A percentile compares a stretch with the other conserved stretches of the same genome.
These are phyloP conservation scores for Antheraea pernyi DNA, from an alignment of 1,140 invertebrate species.

Conservation along the genomic window DNA sequence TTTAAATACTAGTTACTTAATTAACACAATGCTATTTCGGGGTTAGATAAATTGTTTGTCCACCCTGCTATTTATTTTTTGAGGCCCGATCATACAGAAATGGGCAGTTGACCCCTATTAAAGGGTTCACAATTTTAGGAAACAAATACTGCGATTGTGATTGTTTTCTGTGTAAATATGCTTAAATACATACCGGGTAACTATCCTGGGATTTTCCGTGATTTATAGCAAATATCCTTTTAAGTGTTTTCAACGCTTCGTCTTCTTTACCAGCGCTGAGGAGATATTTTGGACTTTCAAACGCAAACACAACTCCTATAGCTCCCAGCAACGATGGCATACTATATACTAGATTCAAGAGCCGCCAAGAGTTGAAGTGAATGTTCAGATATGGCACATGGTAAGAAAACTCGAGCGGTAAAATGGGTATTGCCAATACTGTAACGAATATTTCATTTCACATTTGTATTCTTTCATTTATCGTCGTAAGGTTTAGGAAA, in stretches of 20 bases:
- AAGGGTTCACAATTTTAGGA: too few relatives aligned
- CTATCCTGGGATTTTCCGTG: conserved; percentile 61
- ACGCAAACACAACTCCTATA: conserved; percentile 79
- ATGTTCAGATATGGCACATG: conserved; percentile 56
- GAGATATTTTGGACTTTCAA: conserved; percentile 86
- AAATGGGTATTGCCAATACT: conserved; percentile 57
- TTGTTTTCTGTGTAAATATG: too few relatives aligned
- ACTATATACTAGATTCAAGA: conserved; percentile 82
- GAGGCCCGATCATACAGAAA: too few relatives aligned
- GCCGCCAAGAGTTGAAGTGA: conserved; percentile 83
- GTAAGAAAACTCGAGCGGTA: conserved; percentile 67
- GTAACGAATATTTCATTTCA: conserved; percentile 23
- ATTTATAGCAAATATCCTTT: conserved; percentile 77
- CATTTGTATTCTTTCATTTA: too few relatives aligned
- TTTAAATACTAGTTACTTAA: too few relatives aligned
- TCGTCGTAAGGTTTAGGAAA: too few relatives aligned
- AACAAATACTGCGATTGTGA: too few relatives aligned
- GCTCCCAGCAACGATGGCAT: conserved; percentile 81
- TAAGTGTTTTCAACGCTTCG: conserved; percentile 78
- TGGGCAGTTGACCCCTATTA: too few relatives aligned
- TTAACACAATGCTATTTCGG: too few relatives aligned
- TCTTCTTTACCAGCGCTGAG: conserved; percentile 77
- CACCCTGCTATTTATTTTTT: too few relatives aligned
- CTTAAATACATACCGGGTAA: conserved; percentile 37
- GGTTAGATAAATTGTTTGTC: too few relatives aligned